A percentile compares a stretch with the other conserved stretches of the same genome.
These are phyloP conservation scores for Phocoena sinus DNA, from an alignment of 2,113 vertebrate species.

Conservation along the genomic window DNA sequence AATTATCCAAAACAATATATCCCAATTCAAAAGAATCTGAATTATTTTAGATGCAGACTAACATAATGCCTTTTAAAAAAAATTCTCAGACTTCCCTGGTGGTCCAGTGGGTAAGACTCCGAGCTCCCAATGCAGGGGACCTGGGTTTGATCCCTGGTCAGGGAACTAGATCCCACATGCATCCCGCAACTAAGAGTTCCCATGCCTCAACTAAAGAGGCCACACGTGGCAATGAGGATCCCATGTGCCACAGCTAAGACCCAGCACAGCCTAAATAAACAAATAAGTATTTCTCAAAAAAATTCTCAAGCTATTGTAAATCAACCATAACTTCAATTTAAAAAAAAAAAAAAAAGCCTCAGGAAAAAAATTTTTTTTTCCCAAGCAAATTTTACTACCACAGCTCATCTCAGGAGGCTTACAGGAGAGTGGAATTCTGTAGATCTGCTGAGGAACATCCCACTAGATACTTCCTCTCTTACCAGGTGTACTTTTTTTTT, in stretches of 20 bases:
- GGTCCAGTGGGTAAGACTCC: too few relatives aligned
- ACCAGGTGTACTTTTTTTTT: neutral
- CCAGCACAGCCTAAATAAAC: too few relatives aligned
- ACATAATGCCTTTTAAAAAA: neutral
- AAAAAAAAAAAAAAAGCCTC: too few relatives aligned
- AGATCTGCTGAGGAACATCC: neutral
- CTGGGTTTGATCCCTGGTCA: too few relatives aligned
- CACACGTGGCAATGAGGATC: too few relatives aligned
- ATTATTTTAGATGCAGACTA: slow-evolving; percentile 2
- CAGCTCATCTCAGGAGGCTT: neutral
- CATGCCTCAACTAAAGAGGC: too few relatives aligned
- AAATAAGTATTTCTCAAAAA: too few relatives aligned
- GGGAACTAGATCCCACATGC: too few relatives aligned
- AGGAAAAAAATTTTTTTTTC: neutral
- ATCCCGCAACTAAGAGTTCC: too few relatives aligned
- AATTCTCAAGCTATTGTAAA: neutral
- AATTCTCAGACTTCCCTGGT: neutral
- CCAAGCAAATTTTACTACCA: neutral
- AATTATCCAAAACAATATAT: neutral
- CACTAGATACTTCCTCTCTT: neutral
- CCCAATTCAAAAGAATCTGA: neutral
- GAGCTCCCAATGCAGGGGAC: too few relatives aligned
- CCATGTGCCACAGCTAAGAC: too few relatives aligned
- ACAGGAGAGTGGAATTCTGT: neutral
- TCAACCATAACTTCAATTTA: neutral